Evolutionary conservation across 2,797 vertebrate species (phyloP), one percentile per base, ranked within the genome.

Genomic region (Paguma larvata): DNA sequence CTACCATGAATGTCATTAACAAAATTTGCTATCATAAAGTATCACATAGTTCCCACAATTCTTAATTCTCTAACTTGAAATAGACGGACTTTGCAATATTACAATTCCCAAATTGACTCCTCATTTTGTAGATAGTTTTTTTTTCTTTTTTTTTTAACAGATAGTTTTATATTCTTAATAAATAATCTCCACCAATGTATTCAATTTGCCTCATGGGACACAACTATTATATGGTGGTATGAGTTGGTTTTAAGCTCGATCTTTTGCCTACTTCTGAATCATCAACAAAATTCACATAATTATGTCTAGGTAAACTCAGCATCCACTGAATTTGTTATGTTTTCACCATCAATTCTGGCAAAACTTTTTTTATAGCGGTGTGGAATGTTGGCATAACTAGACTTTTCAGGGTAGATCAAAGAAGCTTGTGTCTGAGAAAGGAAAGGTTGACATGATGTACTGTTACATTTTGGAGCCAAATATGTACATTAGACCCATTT

Each of bases 381-480:
- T 80, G 38, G 79, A 95, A 93, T 89, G 63, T 83, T 97, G 88
- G 32, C 48, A 90, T 91, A 89, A 93, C 94, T 85, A 91, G 77
- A 82, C 30, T 46, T 75, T 65, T 56, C 18, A 91, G 53, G 9
- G 59, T 23, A n/a, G 25, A 92, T 95, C 72, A 97, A 98, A 97
- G 73, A 94, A 92, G 19, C 67, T 96, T 97, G 51, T 91, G 63
- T 88, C 44, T 78, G 89, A 97, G 78, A 91, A 96, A 97, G 72
- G 65, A 97, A 97, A 98, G 72, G 19, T 83, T 94, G 59, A 85
- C 46, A 72, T 87, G 85, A 96, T 80, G 34, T 85, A 77, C 53
- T 86, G 63, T 93, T 90, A 84, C 13, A 34, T 89, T 79, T 95
- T 67, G 48, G 75, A 93, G 73, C 21, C 94, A 91, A 86, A 94